Conservation (phyloP, 2,888 invertebrate genomes). For the Parthenolecanium corni region DNA sequence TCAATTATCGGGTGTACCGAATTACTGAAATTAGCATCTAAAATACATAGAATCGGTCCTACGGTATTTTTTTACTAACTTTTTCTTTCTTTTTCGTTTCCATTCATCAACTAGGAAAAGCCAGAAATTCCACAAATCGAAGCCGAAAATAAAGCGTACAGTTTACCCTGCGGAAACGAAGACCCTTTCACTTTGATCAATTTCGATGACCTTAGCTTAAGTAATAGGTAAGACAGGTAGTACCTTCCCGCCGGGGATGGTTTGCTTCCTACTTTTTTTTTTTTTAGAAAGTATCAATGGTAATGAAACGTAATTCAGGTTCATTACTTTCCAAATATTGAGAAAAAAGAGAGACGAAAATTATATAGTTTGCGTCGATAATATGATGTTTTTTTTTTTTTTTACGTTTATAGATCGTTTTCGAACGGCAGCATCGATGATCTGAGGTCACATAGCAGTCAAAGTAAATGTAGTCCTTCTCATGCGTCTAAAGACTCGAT, state of each 20-base stretch:
- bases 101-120: neutral
- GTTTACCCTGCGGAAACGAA: neutral
- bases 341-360: neutral
- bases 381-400: neutral
- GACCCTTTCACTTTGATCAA: constrained; percentile 16
- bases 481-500: constrained; percentile 31
- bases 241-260: neutral
- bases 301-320: too few species aligned
- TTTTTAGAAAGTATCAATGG: too few species aligned
- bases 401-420: constrained; percentile 7
- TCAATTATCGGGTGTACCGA: neutral
- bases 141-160: constrained; percentile 8
- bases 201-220: constrained; percentile 23
- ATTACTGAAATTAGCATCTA: neutral
- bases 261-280: too few species aligned
- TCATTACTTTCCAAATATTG: neutral
- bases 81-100: neutral
- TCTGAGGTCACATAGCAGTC: constrained; percentile 14
- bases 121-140: neutral
- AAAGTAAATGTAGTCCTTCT: constrained; percentile 12
- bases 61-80: neutral
- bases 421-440: constrained; percentile 26
- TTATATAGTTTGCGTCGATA: neutral
- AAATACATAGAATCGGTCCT: neutral
- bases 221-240: constrained; percentile 10